These are phyloP conservation scores for Endotricha flammealis DNA, from an alignment of 2,888 invertebrate genomes.

Conservation along the genomic window DNA sequence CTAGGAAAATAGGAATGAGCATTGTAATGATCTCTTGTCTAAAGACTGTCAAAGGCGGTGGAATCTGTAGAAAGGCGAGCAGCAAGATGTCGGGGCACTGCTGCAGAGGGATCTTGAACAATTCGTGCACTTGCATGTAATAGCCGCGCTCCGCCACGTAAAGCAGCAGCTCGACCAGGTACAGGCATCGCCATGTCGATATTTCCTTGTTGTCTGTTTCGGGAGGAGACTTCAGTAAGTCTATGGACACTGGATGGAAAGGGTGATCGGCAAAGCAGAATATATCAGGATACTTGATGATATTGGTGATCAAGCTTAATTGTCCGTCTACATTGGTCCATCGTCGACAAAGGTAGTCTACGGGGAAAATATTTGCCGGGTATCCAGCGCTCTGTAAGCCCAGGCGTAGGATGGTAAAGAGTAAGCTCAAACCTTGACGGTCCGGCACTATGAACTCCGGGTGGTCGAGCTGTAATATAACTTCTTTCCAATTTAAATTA, in stretches of 20 bases:
- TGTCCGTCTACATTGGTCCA: constrained; percentile 97
- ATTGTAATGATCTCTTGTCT: constrained; percentile 92
- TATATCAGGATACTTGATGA: constrained; percentile 93
- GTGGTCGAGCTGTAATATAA: constrained; percentile 94
- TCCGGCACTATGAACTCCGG: constrained; percentile 93
- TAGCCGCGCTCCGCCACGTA: constrained; percentile 92
- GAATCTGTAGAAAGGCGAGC: constrained; percentile 92
- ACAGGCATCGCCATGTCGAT: constrained; percentile 94
- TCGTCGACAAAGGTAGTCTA: constrained; percentile 91
- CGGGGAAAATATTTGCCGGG: constrained; percentile 86
- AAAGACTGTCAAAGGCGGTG: constrained; percentile 85
- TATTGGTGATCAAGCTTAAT: constrained; percentile 90
- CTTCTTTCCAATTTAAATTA: constrained; percentile 94
- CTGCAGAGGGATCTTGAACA: constrained; percentile 94
- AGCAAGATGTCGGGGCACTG: constrained; percentile 97
- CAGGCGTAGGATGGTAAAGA: constrained; percentile 89
- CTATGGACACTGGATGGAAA: constrained; percentile 90
- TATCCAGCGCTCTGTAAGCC: constrained; percentile 88
- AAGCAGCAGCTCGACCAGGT: constrained; percentile 92
- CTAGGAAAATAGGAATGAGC: constrained; percentile 94
- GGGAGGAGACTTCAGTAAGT: constrained; percentile 94
- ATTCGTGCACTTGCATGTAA: constrained; percentile 88
- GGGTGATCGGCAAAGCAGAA: constrained; percentile 96
- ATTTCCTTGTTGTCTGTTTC: constrained; percentile 97
- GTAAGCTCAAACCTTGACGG: constrained; percentile 87